Evolutionary conservation across 2,888 invertebrate species (phyloP).

Genomic region (Agrochola lota): DNA sequence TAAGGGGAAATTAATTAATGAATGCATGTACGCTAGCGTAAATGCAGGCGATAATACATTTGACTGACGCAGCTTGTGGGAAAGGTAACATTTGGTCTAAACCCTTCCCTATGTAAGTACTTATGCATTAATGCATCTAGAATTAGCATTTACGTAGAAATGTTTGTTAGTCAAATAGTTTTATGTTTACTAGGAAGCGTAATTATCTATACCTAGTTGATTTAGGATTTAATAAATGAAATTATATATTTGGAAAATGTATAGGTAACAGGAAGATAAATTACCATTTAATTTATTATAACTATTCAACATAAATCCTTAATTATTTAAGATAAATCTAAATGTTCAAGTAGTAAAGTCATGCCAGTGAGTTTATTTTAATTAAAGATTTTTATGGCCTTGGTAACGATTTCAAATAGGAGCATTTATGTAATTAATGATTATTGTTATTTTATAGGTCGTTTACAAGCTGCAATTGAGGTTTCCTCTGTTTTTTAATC

Average conservation of each 20-base stretch:
- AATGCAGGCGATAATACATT: slow-evolving; percentile 13
- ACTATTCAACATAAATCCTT: slow-evolving; percentile 35
- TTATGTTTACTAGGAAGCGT: neutral
- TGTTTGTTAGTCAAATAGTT: neutral
- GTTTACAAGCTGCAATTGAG: slow-evolving; percentile 39
- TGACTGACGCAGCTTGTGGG: slow-evolving; percentile 13
- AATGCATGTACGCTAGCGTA: neutral
- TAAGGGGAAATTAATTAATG: neutral
- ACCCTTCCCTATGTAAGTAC: neutral
- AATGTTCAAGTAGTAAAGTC: slow-evolving; percentile 42
- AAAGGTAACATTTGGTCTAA: slow-evolving; percentile 37
- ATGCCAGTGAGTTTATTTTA: slow-evolving; percentile 38
- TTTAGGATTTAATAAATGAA: neutral
- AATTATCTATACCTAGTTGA: too few relatives aligned
- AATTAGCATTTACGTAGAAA: slow-evolving; percentile 1
- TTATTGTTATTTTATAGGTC: slow-evolving; percentile 51
- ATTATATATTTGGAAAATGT: neutral
- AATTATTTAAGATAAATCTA: slow-evolving; percentile 46
- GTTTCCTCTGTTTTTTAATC: slow-evolving; percentile 7
- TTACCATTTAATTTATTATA: slow-evolving; percentile 19
- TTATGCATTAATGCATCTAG: slow-evolving; percentile 4
- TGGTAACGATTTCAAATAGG: slow-evolving; percentile 44
- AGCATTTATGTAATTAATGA: slow-evolving; percentile 55
- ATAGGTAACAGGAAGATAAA: slow-evolving; percentile 9
- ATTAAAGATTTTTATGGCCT: slow-evolving; percentile 57